These are phyloP conservation scores for Leptopterna dolabrata DNA, from an alignment of 2,888 invertebrate species.

Conservation along the genomic window DNA sequence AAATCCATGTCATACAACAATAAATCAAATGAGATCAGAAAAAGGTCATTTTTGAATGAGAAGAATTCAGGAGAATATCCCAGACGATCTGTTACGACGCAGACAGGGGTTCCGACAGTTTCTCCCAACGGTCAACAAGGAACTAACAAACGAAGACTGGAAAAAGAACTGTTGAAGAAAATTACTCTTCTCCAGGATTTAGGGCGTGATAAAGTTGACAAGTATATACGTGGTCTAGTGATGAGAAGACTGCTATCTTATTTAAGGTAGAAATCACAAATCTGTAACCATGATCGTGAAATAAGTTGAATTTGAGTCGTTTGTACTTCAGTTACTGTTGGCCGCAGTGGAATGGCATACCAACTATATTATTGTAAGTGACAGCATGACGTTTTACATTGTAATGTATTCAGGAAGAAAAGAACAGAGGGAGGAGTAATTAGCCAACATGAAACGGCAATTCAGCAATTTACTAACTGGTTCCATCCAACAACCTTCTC, in stretches of 20 bases:
- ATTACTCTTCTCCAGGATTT: conserved; percentile 23
- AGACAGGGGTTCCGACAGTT: background rate
- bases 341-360: no score
- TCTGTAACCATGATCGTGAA: no score
- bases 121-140: no score
- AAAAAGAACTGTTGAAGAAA: conserved; percentile 18
- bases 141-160: background rate
- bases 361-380: background rate
- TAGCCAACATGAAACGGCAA: background rate
- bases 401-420: background rate
- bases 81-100: background rate
- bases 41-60: background rate
- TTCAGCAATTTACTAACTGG: conserved; percentile 15
- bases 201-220: conserved; percentile 42
- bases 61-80: background rate
- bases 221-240: conserved; percentile 20
- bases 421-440: background rate
- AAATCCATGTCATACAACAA: background rate
- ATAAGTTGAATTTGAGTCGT: background rate
- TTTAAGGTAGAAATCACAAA: background rate
- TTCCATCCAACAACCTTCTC: background rate
- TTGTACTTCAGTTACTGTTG: no score
- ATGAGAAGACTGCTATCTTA: conserved; percentile 11
- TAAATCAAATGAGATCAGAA: background rate
- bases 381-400: no score